Evolutionary conservation across 1,140 invertebrate species (phyloP).

Genomic region (Cotesia vestalis): DNA sequence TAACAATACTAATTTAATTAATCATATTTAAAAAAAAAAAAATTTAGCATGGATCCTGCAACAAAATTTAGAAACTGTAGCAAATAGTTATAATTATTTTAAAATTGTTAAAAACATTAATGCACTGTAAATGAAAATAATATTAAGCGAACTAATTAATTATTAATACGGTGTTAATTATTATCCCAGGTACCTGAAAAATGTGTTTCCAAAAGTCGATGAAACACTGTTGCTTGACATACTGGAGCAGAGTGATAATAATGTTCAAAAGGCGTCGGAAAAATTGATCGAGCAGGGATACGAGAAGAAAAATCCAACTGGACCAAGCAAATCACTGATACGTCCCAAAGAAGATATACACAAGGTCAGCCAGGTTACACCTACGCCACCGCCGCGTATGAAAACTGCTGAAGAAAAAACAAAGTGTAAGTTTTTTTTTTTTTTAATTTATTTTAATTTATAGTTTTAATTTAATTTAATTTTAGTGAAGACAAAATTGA

Average conservation of each 20-base stretch:
- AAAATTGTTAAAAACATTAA: too few relatives aligned
- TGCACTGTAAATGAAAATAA: not conserved
- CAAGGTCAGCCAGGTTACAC: conserved; percentile 59
- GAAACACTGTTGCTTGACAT: conserved; percentile 88
- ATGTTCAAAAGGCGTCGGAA: conserved; percentile 86
- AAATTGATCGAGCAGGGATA: conserved; percentile 81
- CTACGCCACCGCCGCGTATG: conserved; percentile 70
- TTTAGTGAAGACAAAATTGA: conserved; percentile 79
- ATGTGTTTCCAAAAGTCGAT: conserved; percentile 89
- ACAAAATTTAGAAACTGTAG: conserved; percentile 1
- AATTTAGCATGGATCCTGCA: conserved; percentile 3
- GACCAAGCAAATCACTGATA: conserved; percentile 61
- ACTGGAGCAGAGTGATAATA: conserved; percentile 84
- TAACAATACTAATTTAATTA: conserved; percentile 26
- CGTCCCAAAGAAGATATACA: conserved; percentile 63
- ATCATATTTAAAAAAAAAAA: not conserved
- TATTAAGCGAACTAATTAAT: not conserved
- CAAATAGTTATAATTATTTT: too few relatives aligned
- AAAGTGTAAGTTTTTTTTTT: conserved; percentile 68
- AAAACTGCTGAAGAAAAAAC: conserved; percentile 79
- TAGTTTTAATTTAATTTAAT: conserved; percentile 10
- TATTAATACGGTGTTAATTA: conserved; percentile 4
- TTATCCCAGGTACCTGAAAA: conserved; percentile 84
- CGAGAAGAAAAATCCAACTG: conserved; percentile 75
- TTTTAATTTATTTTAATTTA: not conserved